Base-by-base conservation (phyloP, 2,113 vertebrate species). In the Choloepus hoffmanni region DNA sequence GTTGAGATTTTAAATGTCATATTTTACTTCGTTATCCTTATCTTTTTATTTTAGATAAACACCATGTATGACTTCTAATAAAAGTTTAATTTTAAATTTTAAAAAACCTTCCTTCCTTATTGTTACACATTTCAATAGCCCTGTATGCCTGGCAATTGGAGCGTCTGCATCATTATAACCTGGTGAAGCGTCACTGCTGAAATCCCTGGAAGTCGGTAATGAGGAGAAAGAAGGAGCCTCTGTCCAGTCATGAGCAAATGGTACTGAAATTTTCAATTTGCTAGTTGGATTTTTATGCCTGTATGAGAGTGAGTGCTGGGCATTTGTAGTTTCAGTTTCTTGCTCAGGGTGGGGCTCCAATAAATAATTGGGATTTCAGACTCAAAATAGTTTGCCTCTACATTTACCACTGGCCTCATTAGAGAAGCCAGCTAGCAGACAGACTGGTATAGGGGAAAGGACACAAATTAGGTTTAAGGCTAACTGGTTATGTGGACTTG, bases 21-120 rank as follows among this genome's bases (percentile, higher is more conserved):
- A 60, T 90, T 79, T 89, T 30, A 96, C 83, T 92, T 85, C 4
- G 24, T 79, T 90, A 43, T 76, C 18, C 6, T 82, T 48, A 74
- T 77, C 33, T 65, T 81, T 23, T 90, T 82, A 92, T 82, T 88
- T 87, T 93, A 78, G 18, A 83, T 36, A 91, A 74, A 62, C 79
- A 89, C 30, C 4, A 62, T 68, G 14, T 19, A 36, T 58, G 24
- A 53, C 11, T 94, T 92, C 58, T 74, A 95, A 36, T 97, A 77
- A 45, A 79, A 45, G 3, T 90, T 26, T 90, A 53, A 8, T 5
- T 33, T 73, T 77, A 60, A 3, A 89, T 9, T 50, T 50, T 50
- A 90, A 33, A 28, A 13, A 14, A 1, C 2, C 43, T 72, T 30
- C 45, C 53, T 72, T 82, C 14, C 11, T 53, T 91, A 33, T 6